Evolutionary conservation across 1,140 invertebrate genomes (phyloP), one percentile per base, ranked within the genome.

Genomic region (Andrena cerasifolii): DNA sequence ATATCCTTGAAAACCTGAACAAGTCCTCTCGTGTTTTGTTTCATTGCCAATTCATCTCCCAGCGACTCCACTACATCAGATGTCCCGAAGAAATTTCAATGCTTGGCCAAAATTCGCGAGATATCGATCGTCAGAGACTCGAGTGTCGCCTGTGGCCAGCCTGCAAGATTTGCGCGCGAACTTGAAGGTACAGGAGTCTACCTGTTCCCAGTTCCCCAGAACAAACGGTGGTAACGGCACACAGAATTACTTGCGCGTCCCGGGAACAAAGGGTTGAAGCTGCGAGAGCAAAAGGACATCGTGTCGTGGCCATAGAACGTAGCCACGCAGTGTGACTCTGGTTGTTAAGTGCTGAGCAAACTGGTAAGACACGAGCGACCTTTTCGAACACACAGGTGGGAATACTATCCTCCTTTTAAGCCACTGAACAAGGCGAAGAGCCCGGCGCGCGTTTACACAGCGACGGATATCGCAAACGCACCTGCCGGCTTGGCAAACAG

Each of bases 311-410:
- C 8, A n/a, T 67, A 31, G 16, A 36, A 67, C 10, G 26, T 12
- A 33, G 49, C n/a, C 31, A 7, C 28, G 24, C 51, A 28, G 28
- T 53, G 31, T 36, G 47, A 51, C 45, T 6, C 28, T 65, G n/a
- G 26, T 5, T 16, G 16, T 70, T 21, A 21, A 70, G 31, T 70
- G 51, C 10, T 49, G n/a, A 1, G 6, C 54, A 71, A 71, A 71
- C 54, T 31, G 26, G 2, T 12, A 3, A 14, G 16, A 6, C 24
- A 54, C 7, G 4, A 33, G 12, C 28, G 36, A 43, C 33, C 56
- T 43, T 16, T 49, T 8, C 14, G 16, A 56, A 7, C 18, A n/a
- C 18, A n/a, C 24, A 33, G 16, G 5, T n/a, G 16, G 62, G 10
- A 21, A 7, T 49, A 10, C 28, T 65, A 63, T 43, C 21, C 24